phyloP scores from a whole-genome alignment of 92 coral and sea anemone species.

The Siderastrea radians region DNA sequence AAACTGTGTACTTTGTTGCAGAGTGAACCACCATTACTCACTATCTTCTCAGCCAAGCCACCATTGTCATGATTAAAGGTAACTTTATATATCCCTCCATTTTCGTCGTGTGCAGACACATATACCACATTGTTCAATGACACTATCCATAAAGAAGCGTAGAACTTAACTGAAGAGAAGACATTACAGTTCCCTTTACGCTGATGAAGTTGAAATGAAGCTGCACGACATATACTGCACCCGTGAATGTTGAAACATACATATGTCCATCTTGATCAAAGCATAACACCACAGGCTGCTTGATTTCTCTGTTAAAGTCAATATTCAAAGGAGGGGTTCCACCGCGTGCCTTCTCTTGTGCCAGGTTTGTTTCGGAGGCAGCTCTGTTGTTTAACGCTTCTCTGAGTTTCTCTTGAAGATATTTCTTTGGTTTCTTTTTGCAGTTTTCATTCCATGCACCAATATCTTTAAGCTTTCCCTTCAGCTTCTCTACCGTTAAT shows the following conservation, averaged over 20 bases:
- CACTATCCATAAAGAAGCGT: conserved; percentile 72
- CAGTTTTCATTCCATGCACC: conserved; percentile 54
- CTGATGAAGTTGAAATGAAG: conserved; percentile 67
- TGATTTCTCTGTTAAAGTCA: conserved; percentile 58
- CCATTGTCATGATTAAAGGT: conserved; percentile 36
- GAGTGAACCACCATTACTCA: conserved; percentile 59
- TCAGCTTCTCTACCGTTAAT: conserved; percentile 60
- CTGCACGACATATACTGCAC: conserved; percentile 58
- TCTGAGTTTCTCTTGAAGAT: conserved; percentile 70
- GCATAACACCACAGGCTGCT: conserved; percentile 71
- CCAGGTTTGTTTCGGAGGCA: conserved; percentile 57
- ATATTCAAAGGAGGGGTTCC: conserved; percentile 14
- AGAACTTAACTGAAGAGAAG: conserved; percentile 45
- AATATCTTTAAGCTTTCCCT: conserved; percentile 51
- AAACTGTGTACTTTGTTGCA: conserved; percentile 74
- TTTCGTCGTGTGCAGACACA: conserved; percentile 77
- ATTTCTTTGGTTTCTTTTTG: conserved; percentile 63
- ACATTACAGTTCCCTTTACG: conserved; percentile 58
- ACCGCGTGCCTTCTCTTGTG: conserved; percentile 39
- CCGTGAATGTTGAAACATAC: conserved; percentile 73
- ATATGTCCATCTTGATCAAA: conserved; percentile 62
- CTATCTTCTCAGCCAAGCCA: conserved; percentile 66
- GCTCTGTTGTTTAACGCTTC: conserved; percentile 60
- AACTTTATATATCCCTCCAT: conserved; percentile 64
- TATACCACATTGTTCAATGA: conserved; percentile 58